phyloP scores from a whole-genome alignment of 2,113 vertebrate genomes.

The human region DNA sequence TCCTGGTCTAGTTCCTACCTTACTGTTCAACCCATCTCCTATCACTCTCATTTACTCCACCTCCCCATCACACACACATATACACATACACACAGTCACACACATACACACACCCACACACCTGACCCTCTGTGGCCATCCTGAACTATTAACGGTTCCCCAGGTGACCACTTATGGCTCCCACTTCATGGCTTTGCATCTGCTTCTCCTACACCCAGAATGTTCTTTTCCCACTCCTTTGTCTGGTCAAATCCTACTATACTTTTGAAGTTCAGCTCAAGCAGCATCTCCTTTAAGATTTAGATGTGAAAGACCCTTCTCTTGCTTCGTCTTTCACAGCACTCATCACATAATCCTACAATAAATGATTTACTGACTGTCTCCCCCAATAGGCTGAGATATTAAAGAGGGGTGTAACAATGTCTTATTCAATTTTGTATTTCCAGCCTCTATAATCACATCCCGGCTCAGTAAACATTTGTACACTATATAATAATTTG shows the following conservation, averaged over 20 bases:
- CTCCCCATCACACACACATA: background rate
- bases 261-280: background rate
- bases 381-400: background rate
- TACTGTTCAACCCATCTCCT: too few species aligned
- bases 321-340: background rate
- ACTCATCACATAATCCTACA: background rate
- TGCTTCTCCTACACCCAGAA: background rate
- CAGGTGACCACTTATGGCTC: too few species aligned
- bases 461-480: background rate
- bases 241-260: background rate
- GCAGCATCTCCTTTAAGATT: background rate
- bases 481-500: background rate
- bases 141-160: background rate
- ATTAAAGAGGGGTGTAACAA: background rate
- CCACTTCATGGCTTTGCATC: background rate
- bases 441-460: too few species aligned
- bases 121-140: background rate
- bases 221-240: background rate
- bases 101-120: background rate
- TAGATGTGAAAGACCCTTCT: background rate
- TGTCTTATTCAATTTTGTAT: background rate
- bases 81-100: background rate
- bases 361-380: background rate
- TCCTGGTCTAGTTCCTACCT: background rate
- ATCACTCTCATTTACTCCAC: background rate